A percentile compares a stretch with the other conserved stretches of the same genome.
Evolutionary conservation across 2,888 invertebrate genomes (phyloP).

Genomic region (Rhingia campestris): DNA sequence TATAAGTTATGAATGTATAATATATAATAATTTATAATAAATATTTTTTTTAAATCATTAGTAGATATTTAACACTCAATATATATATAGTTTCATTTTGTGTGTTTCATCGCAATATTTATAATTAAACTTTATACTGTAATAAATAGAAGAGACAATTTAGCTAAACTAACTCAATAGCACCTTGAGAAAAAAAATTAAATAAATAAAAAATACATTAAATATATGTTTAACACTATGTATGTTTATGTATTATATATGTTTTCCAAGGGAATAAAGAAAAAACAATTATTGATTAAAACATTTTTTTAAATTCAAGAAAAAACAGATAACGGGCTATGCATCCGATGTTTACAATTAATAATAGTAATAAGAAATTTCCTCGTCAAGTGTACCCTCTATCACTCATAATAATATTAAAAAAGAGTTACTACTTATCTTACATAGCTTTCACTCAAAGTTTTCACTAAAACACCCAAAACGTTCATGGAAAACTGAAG

Average conservation of each 20-base stretch:
- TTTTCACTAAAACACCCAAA: too few relatives aligned
- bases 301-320: too few relatives aligned
- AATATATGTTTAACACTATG: neutral
- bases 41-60: slow-evolving; percentile 60
- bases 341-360: too few relatives aligned
- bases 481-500: too few relatives aligned
- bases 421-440: too few relatives aligned
- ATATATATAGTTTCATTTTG: slow-evolving; percentile 19
- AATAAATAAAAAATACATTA: neutral
- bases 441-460: too few relatives aligned
- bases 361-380: too few relatives aligned
- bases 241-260: neutral
- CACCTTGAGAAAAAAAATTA: slow-evolving; percentile 52
- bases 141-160: slow-evolving; percentile 41
- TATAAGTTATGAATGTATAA: slow-evolving; percentile 67
- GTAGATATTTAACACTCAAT: slow-evolving; percentile 57
- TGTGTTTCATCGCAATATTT: slow-evolving; percentile 36
- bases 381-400: too few relatives aligned
- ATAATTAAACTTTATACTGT: slow-evolving; percentile 26
- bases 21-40: slow-evolving; percentile 65
- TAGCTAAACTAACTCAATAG: slow-evolving; percentile 58
- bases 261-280: neutral
- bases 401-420: too few relatives aligned
- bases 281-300: neutral
- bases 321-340: too few relatives aligned